Evolutionary conservation across 2,113 vertebrate genomes (phyloP), one percentile per base, ranked within the genome.

Genomic region (Engystomops pustulosus): DNA sequence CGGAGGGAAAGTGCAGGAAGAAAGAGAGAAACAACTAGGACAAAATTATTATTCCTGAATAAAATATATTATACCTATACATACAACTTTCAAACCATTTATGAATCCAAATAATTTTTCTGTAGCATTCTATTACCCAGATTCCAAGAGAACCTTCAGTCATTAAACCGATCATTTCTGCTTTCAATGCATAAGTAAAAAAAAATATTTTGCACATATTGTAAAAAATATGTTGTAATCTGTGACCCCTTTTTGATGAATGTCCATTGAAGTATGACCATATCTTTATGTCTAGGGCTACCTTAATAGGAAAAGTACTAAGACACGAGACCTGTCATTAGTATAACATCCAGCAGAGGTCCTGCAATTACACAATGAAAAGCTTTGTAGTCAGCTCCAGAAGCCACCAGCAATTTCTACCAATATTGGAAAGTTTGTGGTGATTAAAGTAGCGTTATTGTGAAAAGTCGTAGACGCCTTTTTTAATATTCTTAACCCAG

Each of bases 291-390:
- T 34, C 30, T 32, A 65, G 8, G 7, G 27, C 27, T 18, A 65
- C 15, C 30, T n/a, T n/a, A n/a, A n/a, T n/a, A n/a, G 6, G 2
- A 60, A 60, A 25, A 27, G 12, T 60, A 60, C 17, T 14, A 0
- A 1, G 0, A 8, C 4, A 34, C 17, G 60, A 2, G 17, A 20
- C 6, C 20, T 70, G 68, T 44, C 17, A 70, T 70, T 12, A 27
- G 12, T 8, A 8, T 47, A 72, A 27, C 12, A 3, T 72, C 69
- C 69, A 71, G 69, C 69, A 71, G 69, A 45, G 69, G 69, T 36
- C 69, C 20, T 71, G 69, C 36, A 41, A 25, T 71, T 71, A 25
- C 36, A 71, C 38, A 71, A 45, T 45, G n/a, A 17, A 30, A 34
- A 32, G 62, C 30, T 10, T 17, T 36, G 7, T 67, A 36, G 62